These are phyloP conservation scores for Bibio marci DNA, from an alignment of 2,888 invertebrate species.

Conservation along the genomic window DNA sequence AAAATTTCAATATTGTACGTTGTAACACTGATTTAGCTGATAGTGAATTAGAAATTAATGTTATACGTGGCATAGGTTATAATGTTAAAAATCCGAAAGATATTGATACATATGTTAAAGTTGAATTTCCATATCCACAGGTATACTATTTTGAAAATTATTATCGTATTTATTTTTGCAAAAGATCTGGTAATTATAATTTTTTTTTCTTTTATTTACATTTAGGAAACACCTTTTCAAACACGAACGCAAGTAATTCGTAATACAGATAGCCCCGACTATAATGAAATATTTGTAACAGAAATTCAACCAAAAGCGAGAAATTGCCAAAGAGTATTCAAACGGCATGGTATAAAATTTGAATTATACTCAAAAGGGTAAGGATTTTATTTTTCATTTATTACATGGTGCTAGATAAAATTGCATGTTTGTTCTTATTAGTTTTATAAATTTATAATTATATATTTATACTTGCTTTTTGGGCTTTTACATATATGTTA, in stretches of 20 bases:
- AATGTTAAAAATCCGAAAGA: slow-evolving; percentile 69
- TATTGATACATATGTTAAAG: slow-evolving; percentile 81
- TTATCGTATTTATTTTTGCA: slow-evolving; percentile 3
- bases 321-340: slow-evolving; percentile 71
- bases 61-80: slow-evolving; percentile 77
- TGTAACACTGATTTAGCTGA: slow-evolving; percentile 88
- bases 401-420: no score
- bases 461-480: no score
- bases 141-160: slow-evolving; percentile 29
- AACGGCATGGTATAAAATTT: slow-evolving; percentile 74
- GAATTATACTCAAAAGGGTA: slow-evolving; percentile 89
- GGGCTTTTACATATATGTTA: no score
- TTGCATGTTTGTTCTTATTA: no score
- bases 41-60: slow-evolving; percentile 71
- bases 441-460: no score
- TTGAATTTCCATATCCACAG: slow-evolving; percentile 81
- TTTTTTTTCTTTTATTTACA: slow-evolving; percentile 1
- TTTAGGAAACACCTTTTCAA: slow-evolving; percentile 50
- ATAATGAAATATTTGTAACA: slow-evolving; percentile 62
- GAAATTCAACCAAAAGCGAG: slow-evolving; percentile 63
- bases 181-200: no score
- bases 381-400: slow-evolving; percentile 27
- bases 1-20: slow-evolving; percentile 78
- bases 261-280: slow-evolving; percentile 78
- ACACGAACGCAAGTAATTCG: slow-evolving; percentile 65